Base-by-base conservation (phyloP, 2,888 invertebrate species). In the Acanthococcus lagerstroemiae region DNA sequence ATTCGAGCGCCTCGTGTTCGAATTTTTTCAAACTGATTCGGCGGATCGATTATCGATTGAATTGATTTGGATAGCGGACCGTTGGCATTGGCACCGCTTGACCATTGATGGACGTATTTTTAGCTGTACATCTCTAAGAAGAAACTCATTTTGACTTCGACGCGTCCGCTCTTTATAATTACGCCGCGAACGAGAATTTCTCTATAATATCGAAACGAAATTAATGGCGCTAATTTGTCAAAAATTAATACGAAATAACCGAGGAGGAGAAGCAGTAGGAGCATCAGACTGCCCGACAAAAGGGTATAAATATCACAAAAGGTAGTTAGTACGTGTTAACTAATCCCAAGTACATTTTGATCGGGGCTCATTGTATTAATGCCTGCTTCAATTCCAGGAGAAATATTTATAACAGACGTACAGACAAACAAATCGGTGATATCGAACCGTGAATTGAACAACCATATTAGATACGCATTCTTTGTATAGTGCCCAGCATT, bases 381-480 rank as follows among this genome's bases (percentile, higher is more conserved):
- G 6, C 17, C 46, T 7, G 46, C 46, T 45, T 45, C 46, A 15
- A 45, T 45, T 45, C 46, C 6, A 45, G 4, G 4, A 15, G n/a
- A n/a, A n/a, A n/a, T n/a, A n/a, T n/a, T n/a, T 7, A 15, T 45
- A 45, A 45, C 46, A 45, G 46, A 45, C 46, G 21, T 19, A 21
- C 60, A 60, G 60, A 60, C 60, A 60, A 60, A 60, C 60, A 60
- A 60, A 46, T 60, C 60, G 48, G 46, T 48, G 26, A 60, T 60
- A 60, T 60, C 60, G 60, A 60, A 60, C 46, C 60, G 60, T 60
- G 60, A 60, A 60, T 60, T 26, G 60, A 60, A 60, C 46, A 45
- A 60, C 45, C 60, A 27, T 60, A 60, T 60, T 60, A 60, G 60
- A 60, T 60, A 60, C 60, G 60, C 60, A 60, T 60, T 60, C 60